Conservation (phyloP, 1,140 invertebrate species). For the Sinella curviseta region DNA sequence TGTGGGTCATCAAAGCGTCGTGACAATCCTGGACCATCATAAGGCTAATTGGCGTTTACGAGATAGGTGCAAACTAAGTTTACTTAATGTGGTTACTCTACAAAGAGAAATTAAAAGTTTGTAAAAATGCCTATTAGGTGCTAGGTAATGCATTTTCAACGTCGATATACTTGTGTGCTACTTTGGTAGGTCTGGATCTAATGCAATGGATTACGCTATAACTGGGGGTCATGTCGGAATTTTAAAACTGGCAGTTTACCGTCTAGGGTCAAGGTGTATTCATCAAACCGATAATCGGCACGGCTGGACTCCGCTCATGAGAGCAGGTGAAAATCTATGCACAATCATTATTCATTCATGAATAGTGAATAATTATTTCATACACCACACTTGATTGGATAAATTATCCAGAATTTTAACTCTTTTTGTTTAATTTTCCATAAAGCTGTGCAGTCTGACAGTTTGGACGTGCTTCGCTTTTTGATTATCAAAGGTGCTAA, state of each 20-base stretch:
- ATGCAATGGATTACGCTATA: slow-evolving; percentile 34
- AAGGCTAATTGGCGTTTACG: slow-evolving; percentile 26
- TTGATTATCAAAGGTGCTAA: slow-evolving; percentile 26
- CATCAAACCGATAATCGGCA: not conserved
- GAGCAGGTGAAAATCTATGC: slow-evolving; percentile 23
- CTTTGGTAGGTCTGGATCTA: slow-evolving; percentile 36
- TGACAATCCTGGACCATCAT: slow-evolving; percentile 22
- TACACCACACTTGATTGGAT: too few species aligned
- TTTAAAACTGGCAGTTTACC: slow-evolving; percentile 21
- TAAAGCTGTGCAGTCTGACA: not conserved
- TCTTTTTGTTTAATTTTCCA: too few species aligned
- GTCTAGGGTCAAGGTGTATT: slow-evolving; percentile 11
- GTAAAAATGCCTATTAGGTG: too few species aligned
- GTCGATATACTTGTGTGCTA: too few species aligned
- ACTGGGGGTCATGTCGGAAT: too few species aligned
- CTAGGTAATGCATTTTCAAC: too few species aligned
- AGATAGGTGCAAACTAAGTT: slow-evolving; percentile 29
- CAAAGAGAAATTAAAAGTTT: too few species aligned
- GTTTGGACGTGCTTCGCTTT: slow-evolving; percentile 22
- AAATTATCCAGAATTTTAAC: not conserved
- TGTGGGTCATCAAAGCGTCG: slow-evolving; percentile 24
- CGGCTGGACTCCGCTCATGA: slow-evolving; percentile 40
- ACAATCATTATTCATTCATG: too few species aligned
- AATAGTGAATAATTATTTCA: not conserved
- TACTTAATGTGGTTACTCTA: too few species aligned